Conservation (phyloP, 2,797 vertebrate genomes). For the Anguilla anguilla region DNA sequence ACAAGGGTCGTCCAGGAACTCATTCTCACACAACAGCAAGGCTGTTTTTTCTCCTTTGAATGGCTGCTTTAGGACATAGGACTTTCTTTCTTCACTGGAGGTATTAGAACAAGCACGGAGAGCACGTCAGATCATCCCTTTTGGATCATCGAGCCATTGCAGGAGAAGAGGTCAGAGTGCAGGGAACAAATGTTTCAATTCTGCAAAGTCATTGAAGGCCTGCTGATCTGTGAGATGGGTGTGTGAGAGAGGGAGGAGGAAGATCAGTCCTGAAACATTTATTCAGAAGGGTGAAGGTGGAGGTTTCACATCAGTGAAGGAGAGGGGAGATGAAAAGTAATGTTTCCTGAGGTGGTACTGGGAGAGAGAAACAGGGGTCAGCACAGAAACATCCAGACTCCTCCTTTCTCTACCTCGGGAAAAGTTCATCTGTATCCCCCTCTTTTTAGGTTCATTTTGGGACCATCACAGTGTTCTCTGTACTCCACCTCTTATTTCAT, state of each 20-base stretch:
- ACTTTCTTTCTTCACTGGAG: background rate
- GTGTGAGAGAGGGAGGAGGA: background rate
- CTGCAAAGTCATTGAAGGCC: background rate
- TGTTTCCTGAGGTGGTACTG: conserved; percentile 29
- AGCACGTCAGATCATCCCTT: background rate
- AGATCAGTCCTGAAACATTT: background rate
- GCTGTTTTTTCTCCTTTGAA: background rate
- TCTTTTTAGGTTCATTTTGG: conserved; percentile 2
- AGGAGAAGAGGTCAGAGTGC: background rate
- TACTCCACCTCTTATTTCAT: conserved; percentile 24
- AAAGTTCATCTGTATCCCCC: conserved; percentile 35
- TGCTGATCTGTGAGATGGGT: background rate
- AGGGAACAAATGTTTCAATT: background rate
- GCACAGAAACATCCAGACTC: background rate
- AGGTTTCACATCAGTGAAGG: background rate
- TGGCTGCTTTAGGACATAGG: background rate
- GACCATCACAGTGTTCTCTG: background rate
- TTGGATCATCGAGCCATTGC: background rate
- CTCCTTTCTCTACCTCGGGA: background rate
- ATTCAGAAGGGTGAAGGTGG: background rate
- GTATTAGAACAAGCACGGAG: background rate
- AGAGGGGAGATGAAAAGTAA: conserved; percentile 20
- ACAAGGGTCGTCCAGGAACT: background rate
- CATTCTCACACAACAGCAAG: background rate
- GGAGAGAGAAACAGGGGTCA: conserved; percentile 25